Evolutionary conservation across 2,888 invertebrate genomes (phyloP), one percentile per base, ranked within the genome.

Genomic region (Latrodectus elegans): DNA sequence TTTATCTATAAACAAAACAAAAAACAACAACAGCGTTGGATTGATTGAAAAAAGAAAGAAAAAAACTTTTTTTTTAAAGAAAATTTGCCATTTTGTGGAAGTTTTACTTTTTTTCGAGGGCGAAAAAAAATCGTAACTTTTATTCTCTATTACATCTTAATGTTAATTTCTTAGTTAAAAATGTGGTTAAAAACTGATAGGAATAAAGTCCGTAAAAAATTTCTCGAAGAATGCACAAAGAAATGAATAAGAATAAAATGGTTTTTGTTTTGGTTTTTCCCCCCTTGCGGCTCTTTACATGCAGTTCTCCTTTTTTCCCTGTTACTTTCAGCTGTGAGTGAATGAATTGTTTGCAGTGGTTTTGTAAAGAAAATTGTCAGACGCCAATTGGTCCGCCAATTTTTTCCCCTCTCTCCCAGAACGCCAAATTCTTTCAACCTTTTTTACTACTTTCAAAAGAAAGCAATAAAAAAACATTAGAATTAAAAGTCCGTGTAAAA

Each of bases 271-370:
- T 38, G 38, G 68, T 85, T 80, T 80, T 65, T 17, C 8, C 22
- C 10, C 51, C 67, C 11, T 67, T 26, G 51, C 38, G 38, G 38
- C 38, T 22, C 51, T 73, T 81, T 65, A 72, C 38, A 67, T 67
- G 51, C 26, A 65, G 26, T 22, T 52, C 53, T n/a, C 80, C 60
- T 26, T 81, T 76, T 80, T 65, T 64, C 49, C 49, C 49, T 53
- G 14, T 67, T 52, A 15, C 14, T 73, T 73, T 73, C 17, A 52
- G 51, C 12, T 9, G 9, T 52, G 52, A 52, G 64, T 78, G 60
- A 81, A 87, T 87, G 86, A 75, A 87, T 81, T 87, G 86, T 87
- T 87, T 87, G 86, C 86, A 81, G 86, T 81, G 81, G 86, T 87
- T 87, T 87, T 87, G 86, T 86, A 79, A 60, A 60, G 60, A 74